phyloP scores from a whole-genome alignment of 2,888 invertebrate species.

The Tortrix viridana region DNA sequence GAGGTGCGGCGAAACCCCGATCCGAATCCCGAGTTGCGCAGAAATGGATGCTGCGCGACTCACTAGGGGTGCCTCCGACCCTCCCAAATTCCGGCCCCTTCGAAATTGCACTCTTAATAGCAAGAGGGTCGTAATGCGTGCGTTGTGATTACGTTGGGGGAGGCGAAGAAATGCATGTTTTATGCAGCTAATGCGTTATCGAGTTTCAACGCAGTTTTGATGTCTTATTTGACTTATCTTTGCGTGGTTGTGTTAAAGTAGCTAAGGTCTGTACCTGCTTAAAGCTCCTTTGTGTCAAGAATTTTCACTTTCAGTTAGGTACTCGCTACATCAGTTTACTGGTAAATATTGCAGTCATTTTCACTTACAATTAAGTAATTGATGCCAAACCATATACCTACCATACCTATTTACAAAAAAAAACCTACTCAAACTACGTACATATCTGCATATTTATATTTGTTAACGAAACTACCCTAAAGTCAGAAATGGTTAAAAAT shows the following conservation, averaged over 20 bases:
- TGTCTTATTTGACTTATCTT: constrained; percentile 17
- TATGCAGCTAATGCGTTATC: constrained; percentile 32
- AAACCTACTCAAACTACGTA: too few relatives aligned
- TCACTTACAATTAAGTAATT: too few relatives aligned
- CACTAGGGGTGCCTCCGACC: constrained; percentile 75
- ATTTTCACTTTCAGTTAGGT: too few relatives aligned
- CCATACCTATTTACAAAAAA: too few relatives aligned
- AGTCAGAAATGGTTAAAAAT: neutral
- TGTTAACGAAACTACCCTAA: too few relatives aligned
- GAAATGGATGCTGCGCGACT: constrained; percentile 77
- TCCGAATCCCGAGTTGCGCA: constrained; percentile 77
- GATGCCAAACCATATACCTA: too few relatives aligned
- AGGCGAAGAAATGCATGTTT: constrained; percentile 46
- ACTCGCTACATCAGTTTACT: too few relatives aligned
- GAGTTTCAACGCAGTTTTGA: constrained; percentile 14
- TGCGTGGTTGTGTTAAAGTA: neutral
- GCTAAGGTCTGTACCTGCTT: too few relatives aligned
- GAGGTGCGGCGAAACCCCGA: constrained; percentile 70
- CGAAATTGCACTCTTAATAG: constrained; percentile 65
- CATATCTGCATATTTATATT: too few relatives aligned
- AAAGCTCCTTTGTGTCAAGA: too few relatives aligned
- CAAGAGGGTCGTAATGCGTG: constrained; percentile 65
- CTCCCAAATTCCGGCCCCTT: constrained; percentile 64
- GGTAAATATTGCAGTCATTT: too few relatives aligned
- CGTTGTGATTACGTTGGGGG: constrained; percentile 48